Conservation (phyloP, 2,797 vertebrate genomes). For the Trachurus trachurus region DNA sequence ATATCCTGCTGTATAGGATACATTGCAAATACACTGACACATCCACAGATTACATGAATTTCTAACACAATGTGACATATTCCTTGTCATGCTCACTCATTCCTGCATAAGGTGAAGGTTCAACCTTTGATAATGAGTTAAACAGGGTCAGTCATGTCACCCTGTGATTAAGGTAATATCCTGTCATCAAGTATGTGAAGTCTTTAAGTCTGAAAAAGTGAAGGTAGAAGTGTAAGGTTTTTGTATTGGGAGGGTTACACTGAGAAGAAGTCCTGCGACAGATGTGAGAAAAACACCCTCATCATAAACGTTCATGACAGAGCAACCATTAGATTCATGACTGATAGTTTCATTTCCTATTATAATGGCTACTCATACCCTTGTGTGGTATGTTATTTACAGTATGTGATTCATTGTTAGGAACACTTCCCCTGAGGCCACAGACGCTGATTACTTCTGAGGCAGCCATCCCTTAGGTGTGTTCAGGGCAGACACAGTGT, state of each 20-base stretch:
- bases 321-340: slow-evolving; percentile 12
- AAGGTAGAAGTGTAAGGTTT: background rate
- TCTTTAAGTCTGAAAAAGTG: slow-evolving; percentile 1
- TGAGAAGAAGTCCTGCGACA: slow-evolving; percentile 9
- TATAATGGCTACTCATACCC: slow-evolving; percentile 6
- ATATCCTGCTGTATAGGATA: background rate
- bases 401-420: slow-evolving; percentile 36
- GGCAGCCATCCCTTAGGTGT: slow-evolving; percentile 33
- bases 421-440: slow-evolving; percentile 29
- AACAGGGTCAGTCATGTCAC: slow-evolving; percentile 33
- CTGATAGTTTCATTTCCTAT: slow-evolving; percentile 31
- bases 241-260: background rate
- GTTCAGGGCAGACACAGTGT: slow-evolving; percentile 13
- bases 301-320: slow-evolving; percentile 10
- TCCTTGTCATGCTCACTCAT: background rate
- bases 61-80: slow-evolving; percentile 11
- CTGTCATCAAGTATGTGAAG: slow-evolving; percentile 19
- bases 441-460: slow-evolving; percentile 54
- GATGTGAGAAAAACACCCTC: slow-evolving; percentile 8
- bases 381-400: slow-evolving; percentile 41
- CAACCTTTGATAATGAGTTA: slow-evolving; percentile 43
- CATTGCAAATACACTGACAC: background rate
- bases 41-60: background rate
- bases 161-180: slow-evolving; percentile 42
- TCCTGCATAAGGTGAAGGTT: slow-evolving; percentile 36